Conservation (phyloP, 2,113 vertebrate genomes). For the Geococcyx californianus region DNA sequence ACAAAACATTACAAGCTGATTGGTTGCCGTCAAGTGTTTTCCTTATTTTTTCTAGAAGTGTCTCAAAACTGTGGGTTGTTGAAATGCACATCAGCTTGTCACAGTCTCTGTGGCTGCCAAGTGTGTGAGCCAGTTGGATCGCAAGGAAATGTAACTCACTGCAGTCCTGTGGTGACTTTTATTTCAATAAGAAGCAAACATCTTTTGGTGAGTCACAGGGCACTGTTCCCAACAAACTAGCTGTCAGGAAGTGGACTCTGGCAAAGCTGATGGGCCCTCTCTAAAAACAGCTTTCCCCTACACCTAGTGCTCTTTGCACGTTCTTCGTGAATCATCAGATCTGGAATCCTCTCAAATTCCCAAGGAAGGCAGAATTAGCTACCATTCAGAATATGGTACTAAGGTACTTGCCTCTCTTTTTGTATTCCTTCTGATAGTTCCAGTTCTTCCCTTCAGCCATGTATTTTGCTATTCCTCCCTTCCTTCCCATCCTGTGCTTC, state of each 20-base stretch:
- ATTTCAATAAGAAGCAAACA: slow-evolving; percentile 10
- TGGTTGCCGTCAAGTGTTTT: neutral
- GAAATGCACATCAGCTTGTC: neutral
- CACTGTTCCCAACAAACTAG: neutral
- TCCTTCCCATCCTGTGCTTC: neutral
- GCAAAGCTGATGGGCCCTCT: neutral
- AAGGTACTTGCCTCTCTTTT: neutral
- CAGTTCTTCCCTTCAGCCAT: neutral
- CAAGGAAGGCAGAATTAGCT: neutral
- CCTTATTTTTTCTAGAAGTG: neutral
- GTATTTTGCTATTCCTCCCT: neutral
- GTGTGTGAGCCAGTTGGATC: neutral
- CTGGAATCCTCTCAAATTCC: neutral
- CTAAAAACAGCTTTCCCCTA: neutral
- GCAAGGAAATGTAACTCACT: neutral
- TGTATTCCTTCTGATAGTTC: neutral
- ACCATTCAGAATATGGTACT: neutral
- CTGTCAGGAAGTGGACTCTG: slow-evolving; percentile 17
- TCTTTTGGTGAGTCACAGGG: slow-evolving; percentile 35
- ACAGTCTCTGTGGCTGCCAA: neutral
- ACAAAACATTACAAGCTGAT: neutral
- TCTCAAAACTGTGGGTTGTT: neutral
- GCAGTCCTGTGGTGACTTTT: neutral
- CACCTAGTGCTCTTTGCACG: neutral
- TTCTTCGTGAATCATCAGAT: neutral